Conservation (phyloP, 1,140 invertebrate species). For the Drosophila malerkotliana region DNA sequence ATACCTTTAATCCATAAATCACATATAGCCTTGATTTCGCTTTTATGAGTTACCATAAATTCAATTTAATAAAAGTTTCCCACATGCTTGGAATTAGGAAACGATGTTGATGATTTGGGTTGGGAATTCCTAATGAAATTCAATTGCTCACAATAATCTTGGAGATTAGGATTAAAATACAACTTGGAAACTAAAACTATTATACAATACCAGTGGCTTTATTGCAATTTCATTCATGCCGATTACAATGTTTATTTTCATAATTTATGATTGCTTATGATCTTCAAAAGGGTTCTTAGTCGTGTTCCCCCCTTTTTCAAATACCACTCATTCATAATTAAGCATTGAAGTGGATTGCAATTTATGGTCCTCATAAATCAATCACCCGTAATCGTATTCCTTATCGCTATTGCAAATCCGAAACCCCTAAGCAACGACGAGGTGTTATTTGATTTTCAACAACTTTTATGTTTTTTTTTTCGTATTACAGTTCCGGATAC, state of each 20-base stretch:
- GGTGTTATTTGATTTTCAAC: neutral
- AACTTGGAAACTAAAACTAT: neutral
- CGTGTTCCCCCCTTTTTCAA: too few relatives aligned
- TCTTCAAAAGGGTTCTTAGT: neutral
- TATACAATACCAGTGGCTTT: too few relatives aligned
- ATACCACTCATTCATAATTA: conserved; percentile 2
- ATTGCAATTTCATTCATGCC: neutral
- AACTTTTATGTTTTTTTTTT: neutral
- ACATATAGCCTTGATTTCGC: conserved; percentile 5
- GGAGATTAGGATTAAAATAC: neutral
- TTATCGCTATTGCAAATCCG: too few relatives aligned
- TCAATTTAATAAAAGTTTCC: neutral
- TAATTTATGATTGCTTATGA: conserved; percentile 1
- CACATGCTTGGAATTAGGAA: conserved; percentile 1
- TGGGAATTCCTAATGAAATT: neutral
- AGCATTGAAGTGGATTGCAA: neutral
- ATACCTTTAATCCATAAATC: conserved; percentile 15
- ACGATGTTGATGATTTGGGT: neutral
- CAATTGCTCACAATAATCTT: conserved; percentile 1
- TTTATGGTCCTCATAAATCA: conserved; percentile 16
- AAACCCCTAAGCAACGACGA: too few relatives aligned
- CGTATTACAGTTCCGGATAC: conserved; percentile 75
- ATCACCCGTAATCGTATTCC: neutral
- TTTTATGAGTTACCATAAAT: neutral
- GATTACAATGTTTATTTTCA: conserved; percentile 8